These are phyloP conservation scores for Catharus ustulatus DNA, from an alignment of 2,797 vertebrate species.

Conservation along the genomic window DNA sequence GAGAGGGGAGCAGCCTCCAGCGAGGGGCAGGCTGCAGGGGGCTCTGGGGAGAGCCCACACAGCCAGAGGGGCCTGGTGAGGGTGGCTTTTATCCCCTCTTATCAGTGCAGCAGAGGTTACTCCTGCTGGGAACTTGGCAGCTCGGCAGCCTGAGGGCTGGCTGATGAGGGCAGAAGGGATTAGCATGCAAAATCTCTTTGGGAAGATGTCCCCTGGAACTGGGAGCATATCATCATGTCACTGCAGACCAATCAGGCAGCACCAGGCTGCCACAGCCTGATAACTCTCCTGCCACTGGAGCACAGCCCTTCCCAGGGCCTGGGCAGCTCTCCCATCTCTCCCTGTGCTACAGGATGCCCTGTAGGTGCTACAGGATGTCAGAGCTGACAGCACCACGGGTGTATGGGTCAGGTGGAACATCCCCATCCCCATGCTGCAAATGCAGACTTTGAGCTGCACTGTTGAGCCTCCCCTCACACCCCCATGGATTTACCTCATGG, in stretches of 20 bases:
- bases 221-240: not conserved
- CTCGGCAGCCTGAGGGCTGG: not conserved
- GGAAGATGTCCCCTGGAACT: not conserved
- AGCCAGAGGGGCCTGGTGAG: not conserved
- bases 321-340: not conserved
- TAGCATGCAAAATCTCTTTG: not conserved
- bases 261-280: not conserved
- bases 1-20: not conserved
- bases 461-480: not conserved
- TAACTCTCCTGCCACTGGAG: not conserved
- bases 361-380: not conserved
- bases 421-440: not conserved
- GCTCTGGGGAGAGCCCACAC: not conserved
- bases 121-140: not conserved
- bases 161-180: not conserved
- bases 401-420: accelerated
- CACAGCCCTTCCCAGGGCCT: not conserved
- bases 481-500: too few species aligned
- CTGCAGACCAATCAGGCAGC: not conserved
- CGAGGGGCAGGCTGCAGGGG: not conserved
- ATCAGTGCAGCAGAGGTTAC: not conserved
- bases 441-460: not conserved
- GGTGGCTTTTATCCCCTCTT: not conserved
- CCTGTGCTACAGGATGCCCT: not conserved
- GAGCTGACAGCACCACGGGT: not conserved